phyloP scores from a whole-genome alignment of 2,888 invertebrate species.

The Coenonympha glycerion region DNA sequence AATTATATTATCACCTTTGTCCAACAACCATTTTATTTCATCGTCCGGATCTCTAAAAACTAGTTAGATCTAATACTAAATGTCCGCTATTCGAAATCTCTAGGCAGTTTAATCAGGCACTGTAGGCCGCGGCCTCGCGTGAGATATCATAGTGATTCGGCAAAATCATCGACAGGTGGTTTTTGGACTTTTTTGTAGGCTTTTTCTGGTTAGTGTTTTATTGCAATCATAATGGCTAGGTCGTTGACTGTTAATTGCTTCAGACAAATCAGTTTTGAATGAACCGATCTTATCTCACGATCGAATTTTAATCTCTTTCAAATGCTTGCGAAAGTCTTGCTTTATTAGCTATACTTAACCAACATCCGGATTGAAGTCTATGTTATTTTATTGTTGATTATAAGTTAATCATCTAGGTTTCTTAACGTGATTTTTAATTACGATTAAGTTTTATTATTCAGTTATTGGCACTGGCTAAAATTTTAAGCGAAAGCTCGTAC shows the following conservation, averaged over 20 bases:
- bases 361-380: background rate
- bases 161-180: constrained; percentile 1
- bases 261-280: background rate
- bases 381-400: background rate
- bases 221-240: background rate
- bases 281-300: background rate
- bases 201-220: constrained; percentile 7
- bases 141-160: constrained; percentile 3
- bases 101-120: background rate
- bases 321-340: background rate
- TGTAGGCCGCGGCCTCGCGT: background rate
- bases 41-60: constrained; percentile 1
- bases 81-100: constrained; percentile 4
- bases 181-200: constrained; percentile 10
- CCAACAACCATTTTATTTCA: background rate
- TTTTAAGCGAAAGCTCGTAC: too few relatives aligned
- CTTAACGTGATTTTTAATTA: too few relatives aligned
- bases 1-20: background rate
- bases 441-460: too few relatives aligned
- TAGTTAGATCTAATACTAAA: constrained; percentile 4
- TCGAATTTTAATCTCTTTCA: background rate
- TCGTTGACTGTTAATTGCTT: background rate
- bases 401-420: too few relatives aligned
- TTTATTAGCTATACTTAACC: background rate
- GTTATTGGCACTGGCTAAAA: too few relatives aligned